A percentile compares a stretch with the other conserved stretches of the same genome.
Evolutionary conservation across 2,797 vertebrate genomes (phyloP).

Genomic region (Rhabdophis nuchalis): DNA sequence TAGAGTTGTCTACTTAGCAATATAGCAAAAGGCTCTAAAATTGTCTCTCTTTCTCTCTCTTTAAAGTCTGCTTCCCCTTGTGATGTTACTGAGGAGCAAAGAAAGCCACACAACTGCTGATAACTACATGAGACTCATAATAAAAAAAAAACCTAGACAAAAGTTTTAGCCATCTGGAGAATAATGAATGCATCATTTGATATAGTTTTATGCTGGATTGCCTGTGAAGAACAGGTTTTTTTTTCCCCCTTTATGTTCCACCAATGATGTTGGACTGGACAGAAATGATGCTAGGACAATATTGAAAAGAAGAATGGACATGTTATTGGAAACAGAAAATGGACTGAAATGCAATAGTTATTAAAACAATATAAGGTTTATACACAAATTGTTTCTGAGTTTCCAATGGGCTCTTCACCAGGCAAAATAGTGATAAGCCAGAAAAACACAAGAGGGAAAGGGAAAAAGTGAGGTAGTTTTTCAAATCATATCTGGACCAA

Average conservation of each 20-base stretch:
- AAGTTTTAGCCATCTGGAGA: not conserved
- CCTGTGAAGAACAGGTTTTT: not conserved
- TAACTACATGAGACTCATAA: not conserved
- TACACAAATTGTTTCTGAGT: not conserved
- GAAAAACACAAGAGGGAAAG: not conserved
- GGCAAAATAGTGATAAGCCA: not conserved
- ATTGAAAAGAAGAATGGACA: not conserved
- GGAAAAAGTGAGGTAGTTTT: not conserved
- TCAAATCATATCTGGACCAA: not conserved
- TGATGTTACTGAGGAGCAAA: not conserved
- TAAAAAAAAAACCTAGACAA: not conserved
- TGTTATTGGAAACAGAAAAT: not conserved
- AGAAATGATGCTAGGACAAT: not conserved
- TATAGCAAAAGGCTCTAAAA: not conserved
- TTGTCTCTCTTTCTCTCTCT: not conserved
- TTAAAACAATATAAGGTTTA: not conserved
- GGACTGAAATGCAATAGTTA: not conserved
- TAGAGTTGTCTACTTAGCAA: not conserved
- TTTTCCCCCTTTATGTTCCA: not conserved
- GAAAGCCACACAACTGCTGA: accelerated
- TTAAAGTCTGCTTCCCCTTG: not conserved
- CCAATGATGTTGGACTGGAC: not conserved
- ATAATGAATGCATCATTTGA: not conserved
- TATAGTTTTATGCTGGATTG: not conserved
- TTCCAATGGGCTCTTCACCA: not conserved